Conservation (phyloP, 2,888 invertebrate species). For the Caenorhabditis sp. region DNA sequence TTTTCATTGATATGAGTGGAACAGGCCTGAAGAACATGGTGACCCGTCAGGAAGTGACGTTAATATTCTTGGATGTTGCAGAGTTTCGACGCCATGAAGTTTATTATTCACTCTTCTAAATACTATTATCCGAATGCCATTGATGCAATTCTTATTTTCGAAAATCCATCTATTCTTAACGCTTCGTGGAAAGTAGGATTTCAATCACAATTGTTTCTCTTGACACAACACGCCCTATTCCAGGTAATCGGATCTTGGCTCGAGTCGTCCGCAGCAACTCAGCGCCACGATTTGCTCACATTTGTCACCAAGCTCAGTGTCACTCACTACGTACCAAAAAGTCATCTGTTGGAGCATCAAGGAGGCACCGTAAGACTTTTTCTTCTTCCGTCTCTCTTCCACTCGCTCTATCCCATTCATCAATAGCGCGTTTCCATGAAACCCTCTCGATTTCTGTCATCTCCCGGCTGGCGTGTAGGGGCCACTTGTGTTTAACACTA, state of each 20-base stretch:
- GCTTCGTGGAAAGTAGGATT: slow-evolving; percentile 72
- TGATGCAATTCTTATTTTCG: slow-evolving; percentile 68
- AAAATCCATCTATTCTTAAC: slow-evolving; percentile 70
- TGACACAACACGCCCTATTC: slow-evolving; percentile 2
- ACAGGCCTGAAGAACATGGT: slow-evolving; percentile 73
- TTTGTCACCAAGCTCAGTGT: slow-evolving; percentile 62
- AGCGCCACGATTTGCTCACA: slow-evolving; percentile 53
- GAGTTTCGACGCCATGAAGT: slow-evolving; percentile 75
- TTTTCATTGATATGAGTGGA: slow-evolving; percentile 73
- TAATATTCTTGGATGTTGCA: slow-evolving; percentile 31
- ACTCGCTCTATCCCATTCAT: slow-evolving; percentile 27
- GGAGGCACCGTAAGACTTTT: slow-evolving; percentile 70
- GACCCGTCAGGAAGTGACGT: neutral
- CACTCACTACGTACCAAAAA: slow-evolving; percentile 65
- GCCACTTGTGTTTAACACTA: slow-evolving; percentile 50
- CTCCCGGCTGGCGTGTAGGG: slow-evolving; percentile 6
- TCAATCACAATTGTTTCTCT: neutral
- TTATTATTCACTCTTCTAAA: slow-evolving; percentile 73
- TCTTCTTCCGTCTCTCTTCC: slow-evolving; percentile 27
- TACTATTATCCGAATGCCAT: slow-evolving; percentile 74
- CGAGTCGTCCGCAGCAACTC: slow-evolving; percentile 55
- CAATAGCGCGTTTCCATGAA: slow-evolving; percentile 47
- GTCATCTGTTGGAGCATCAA: slow-evolving; percentile 65
- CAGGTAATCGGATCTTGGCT: slow-evolving; percentile 69
- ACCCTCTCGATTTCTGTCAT: slow-evolving; percentile 26